Base-by-base conservation (phyloP, 1,140 invertebrate species). In the Berghia stephanieae region DNA sequence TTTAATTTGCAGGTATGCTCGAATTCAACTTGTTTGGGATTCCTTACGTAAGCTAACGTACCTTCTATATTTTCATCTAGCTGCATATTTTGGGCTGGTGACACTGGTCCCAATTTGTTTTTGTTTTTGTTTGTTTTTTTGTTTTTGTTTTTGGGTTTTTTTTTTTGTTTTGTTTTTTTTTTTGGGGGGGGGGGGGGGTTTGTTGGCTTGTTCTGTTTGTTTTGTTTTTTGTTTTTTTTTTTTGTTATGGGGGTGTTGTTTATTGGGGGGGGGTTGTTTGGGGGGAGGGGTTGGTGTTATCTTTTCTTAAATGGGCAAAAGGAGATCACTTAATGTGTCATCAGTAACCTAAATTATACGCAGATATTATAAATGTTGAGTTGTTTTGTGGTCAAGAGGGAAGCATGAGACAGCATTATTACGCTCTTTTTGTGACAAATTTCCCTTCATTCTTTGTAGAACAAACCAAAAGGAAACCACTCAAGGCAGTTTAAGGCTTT, bases 11-110 rank as follows among this genome's bases (percentile, higher is more conserved):
- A 83, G 82, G 82, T n/a, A 80, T 83, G 21, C 74, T 90, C 18
- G 88, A 89, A 77, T 90, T 87, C 73, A 89, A 88, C 79, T 75
- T 90, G 31, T 90, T 89, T 83, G 89, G 89, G 44, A 89, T 90
- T 57, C 88, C 89, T 8, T 88, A 86, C 83, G 85, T 88, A 83
- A 86, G 86, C 80, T 67, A 34, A 3, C 40, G 3, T 36, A 34
- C 38, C 27, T 40, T 34, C 40, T 68, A 10, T 36, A 21, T 13
- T 6, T 68, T 21, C 4, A 6, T 68, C 31, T 13, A 13, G 5
- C 31, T 68, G 8, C 40, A 34, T 36, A 34, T 5, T 38, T 68
- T 10, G 31, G 31, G 8, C 38, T 13, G 21, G 31, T 68, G 21
- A 34, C 8, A 21, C n/a, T 68, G 5, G 31, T 8, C 8, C 40